Conservation (phyloP, 2,888 invertebrate species). For the Catocala nupta region DNA sequence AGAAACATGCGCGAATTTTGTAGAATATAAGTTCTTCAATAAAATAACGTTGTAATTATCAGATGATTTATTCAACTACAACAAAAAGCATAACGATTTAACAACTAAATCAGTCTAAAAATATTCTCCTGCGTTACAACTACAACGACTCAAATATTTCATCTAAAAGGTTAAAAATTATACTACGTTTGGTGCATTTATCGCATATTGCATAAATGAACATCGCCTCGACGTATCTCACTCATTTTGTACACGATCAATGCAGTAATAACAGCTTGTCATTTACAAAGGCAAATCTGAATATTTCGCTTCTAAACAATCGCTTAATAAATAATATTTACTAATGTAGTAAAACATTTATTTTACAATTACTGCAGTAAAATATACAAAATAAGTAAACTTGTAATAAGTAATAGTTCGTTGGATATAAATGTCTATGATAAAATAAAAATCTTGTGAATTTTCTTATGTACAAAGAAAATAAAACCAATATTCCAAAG, state of each 20-base stretch:
- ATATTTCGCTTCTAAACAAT: conserved; percentile 31
- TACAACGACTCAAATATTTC: conserved; percentile 77
- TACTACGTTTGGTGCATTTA: conserved; percentile 62
- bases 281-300: conserved; percentile 41
- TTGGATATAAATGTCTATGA: conserved; percentile 25
- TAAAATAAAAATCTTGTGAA: conserved; percentile 41
- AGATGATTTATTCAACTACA: conserved; percentile 86
- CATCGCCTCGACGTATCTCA: conserved; percentile 22
- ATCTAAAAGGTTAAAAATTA: conserved; percentile 75
- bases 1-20: too few species aligned
- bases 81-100: conserved; percentile 86
- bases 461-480: conserved; percentile 48
- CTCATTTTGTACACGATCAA: conserved; percentile 36
- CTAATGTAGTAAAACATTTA: conserved; percentile 20
- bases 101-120: conserved; percentile 87
- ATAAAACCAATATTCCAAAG: conserved; percentile 77
- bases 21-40: too few species aligned
- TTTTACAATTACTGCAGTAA: conserved; percentile 35
- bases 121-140: conserved; percentile 82
- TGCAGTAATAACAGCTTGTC: conserved; percentile 29
- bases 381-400: conserved; percentile 45
- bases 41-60: conserved; percentile 54
- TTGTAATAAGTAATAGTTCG: conserved; percentile 20
- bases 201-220: conserved; percentile 42
- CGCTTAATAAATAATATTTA: conserved; percentile 25